phyloP scores from a whole-genome alignment of 2,888 invertebrate species.

The Lomographa bimaculata region DNA sequence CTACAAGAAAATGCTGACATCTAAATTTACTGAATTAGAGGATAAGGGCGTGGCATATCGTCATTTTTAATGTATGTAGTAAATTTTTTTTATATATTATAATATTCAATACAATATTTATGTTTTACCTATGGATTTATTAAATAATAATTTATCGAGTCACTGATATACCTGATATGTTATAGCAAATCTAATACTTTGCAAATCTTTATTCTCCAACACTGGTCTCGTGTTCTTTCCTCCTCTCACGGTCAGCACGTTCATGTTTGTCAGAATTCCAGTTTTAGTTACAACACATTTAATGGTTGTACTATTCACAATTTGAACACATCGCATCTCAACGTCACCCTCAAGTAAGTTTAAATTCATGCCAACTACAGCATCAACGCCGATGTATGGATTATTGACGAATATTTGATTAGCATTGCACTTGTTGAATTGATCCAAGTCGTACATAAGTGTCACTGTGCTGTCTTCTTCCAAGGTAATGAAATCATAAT shows the following conservation, averaged over 20 bases:
- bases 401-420: slow-evolving; percentile 48
- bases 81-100: too few relatives aligned
- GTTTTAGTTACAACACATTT: slow-evolving; percentile 43
- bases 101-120: too few relatives aligned
- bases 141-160: too few relatives aligned
- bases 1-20: too few relatives aligned
- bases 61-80: too few relatives aligned
- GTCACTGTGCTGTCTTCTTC: slow-evolving; percentile 34
- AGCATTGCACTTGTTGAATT: slow-evolving; percentile 46
- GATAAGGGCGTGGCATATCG: too few relatives aligned
- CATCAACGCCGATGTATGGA: slow-evolving; percentile 38
- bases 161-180: slow-evolving; percentile 49
- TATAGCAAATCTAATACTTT: slow-evolving; percentile 44
- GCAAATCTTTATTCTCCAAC: slow-evolving; percentile 43
- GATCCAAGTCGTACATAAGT: slow-evolving; percentile 36
- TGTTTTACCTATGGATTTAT: too few relatives aligned
- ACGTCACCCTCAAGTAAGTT: slow-evolving; percentile 43
- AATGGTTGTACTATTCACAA: slow-evolving; percentile 33
- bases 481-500: slow-evolving; percentile 25
- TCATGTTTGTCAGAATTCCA: slow-evolving; percentile 40
- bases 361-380: slow-evolving; percentile 44
- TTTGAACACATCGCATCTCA: slow-evolving; percentile 38
- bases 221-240: slow-evolving; percentile 32
- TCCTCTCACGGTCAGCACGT: slow-evolving; percentile 40
- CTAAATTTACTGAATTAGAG: too few relatives aligned